phyloP scores from a whole-genome alignment of 1,140 invertebrate genomes.

The Meloidogyne floridensis region DNA sequence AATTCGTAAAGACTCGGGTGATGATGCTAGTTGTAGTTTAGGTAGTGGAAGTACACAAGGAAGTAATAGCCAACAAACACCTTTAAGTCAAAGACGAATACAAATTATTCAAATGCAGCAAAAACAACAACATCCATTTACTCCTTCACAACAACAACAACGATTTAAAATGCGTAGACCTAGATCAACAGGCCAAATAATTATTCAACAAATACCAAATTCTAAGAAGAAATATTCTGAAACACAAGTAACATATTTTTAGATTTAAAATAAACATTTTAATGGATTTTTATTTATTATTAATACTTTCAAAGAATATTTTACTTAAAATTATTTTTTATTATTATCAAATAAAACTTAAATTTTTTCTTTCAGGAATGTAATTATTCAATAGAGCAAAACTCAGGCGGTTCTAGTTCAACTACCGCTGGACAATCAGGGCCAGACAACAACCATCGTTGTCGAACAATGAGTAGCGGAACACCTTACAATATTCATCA shows the following conservation, averaged over 20 bases:
- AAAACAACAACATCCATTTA: constrained; percentile 29
- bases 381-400: neutral
- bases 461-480: constrained; percentile 9
- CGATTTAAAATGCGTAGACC: constrained; percentile 52
- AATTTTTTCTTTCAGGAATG: constrained; percentile 18
- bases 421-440: neutral
- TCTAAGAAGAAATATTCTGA: constrained; percentile 16
- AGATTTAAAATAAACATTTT: neutral
- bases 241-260: neutral
- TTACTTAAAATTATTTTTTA: neutral
- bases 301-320: neutral
- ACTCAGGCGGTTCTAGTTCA: constrained; percentile 15
- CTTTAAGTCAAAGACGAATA: constrained; percentile 36
- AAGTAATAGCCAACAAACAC: constrained; percentile 44
- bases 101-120: constrained; percentile 27
- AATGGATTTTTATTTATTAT: neutral
- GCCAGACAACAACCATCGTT: neutral
- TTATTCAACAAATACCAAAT: constrained; percentile 28
- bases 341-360: neutral
- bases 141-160: constrained; percentile 26
- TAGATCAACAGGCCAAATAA: constrained; percentile 52
- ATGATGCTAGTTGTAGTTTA: constrained; percentile 55
- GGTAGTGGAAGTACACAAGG: constrained; percentile 58
- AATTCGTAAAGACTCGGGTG: constrained; percentile 45
- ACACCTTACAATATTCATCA: neutral